Evolutionary conservation across 2,113 vertebrate genomes (phyloP).

Genomic region (Cichladusa arquata): DNA sequence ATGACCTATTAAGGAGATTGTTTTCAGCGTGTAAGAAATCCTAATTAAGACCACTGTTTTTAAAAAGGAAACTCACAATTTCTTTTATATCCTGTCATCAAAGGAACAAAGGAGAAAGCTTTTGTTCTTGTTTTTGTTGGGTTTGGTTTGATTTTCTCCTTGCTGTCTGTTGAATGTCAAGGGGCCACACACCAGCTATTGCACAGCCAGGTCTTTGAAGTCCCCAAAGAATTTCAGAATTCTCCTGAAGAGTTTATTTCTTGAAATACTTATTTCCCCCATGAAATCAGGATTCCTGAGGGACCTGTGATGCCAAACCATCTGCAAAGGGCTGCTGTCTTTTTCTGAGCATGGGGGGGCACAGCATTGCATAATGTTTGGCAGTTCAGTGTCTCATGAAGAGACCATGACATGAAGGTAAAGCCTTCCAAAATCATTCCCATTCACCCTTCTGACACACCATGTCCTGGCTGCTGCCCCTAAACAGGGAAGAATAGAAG

Average conservation of each 20-base stretch:
- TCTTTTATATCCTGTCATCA: constrained; percentile 7
- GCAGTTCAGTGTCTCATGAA: neutral
- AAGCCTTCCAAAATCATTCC: neutral
- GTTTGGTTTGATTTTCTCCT: neutral
- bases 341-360: neutral
- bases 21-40: neutral
- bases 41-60: constrained; percentile 31
- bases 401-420: neutral
- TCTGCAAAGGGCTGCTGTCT: neutral
- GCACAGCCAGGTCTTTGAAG: neutral
- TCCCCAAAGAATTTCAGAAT: neutral
- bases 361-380: neutral
- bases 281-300: neutral
- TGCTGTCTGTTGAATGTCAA: neutral
- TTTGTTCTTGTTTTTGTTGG: neutral
- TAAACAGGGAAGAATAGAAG: neutral
- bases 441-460: neutral
- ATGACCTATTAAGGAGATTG: constrained; percentile 9
- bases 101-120: neutral
- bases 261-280: neutral
- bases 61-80: neutral
- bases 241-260: neutral
- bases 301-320: neutral
- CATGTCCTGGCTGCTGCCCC: neutral
- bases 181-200: neutral